Base-by-base conservation (phyloP, 2,113 vertebrate genomes). In the Cranoglanis bouderius region DNA sequence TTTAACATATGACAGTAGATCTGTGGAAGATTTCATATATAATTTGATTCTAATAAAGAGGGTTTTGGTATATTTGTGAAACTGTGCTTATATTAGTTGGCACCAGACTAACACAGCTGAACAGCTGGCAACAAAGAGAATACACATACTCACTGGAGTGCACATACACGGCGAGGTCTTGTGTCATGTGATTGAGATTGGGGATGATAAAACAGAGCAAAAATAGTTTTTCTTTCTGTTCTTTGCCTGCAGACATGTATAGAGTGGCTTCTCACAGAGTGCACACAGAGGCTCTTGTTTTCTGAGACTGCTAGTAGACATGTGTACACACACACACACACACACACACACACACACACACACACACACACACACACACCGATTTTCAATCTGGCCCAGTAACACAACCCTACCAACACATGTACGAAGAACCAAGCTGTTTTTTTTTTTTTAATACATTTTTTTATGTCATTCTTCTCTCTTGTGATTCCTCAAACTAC, bases 161-260 rank as follows among this genome's bases (percentile, higher is more conserved):
- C 21, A 21, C 84, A 67, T 75, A 84, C 55, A 84, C 40, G 53
- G 32, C 38, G 35, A 13, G 85, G 88, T 88, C 84, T 80, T 89
- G 82, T 86, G 84, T 90, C 90, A 89, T 70, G 89, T 88, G 90
- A 87, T 91, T 63, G 53, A 89, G 75, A 75, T 63, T 63, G 53
- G 32, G 85, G 72, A 81, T 59, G 61, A 90, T 90, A 87, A 92
- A 80, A 65, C 78, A 8, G 84, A 26, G 86, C 40, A 87, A 90
- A 91, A 92, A 92, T 88, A 90, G 57, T 86, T 90, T 89, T 88
- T 87, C 55, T 90, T 90, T 80, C 88, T 87, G 65, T 85, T 32
- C 81, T 85, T 86, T 82, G 88, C 90, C 90, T 87, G n/a, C 53
- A 85, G 91, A 89, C 84, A 87, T 88, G 80, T 61, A 83, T 85